A percentile compares a stretch with the other conserved stretches of the same genome.
Evolutionary conservation across 2,888 invertebrate genomes (phyloP).

Genomic region (Rotaria socialis): DNA sequence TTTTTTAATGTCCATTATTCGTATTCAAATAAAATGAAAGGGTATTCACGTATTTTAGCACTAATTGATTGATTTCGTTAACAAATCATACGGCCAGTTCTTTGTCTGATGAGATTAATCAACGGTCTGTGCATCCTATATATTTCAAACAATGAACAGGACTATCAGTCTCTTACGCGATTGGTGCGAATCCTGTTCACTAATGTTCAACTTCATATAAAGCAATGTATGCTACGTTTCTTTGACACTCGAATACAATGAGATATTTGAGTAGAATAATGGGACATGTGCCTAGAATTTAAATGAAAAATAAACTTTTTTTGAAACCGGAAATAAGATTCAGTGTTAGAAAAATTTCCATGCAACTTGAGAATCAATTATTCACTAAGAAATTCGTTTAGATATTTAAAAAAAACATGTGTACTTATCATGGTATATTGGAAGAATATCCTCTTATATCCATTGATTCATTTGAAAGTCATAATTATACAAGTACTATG

Average conservation of each 20-base stretch:
- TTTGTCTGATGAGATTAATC: background rate
- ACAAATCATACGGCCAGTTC: background rate
- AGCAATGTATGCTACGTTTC: too few species aligned
- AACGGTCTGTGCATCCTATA: background rate
- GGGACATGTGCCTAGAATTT: too few species aligned
- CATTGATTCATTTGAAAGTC: slow-evolving; percentile 21
- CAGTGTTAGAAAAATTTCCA: too few species aligned
- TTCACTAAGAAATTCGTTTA: too few species aligned
- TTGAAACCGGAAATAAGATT: too few species aligned
- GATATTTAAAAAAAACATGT: background rate
- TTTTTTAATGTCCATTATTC: background rate
- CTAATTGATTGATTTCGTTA: background rate
- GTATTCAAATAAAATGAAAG: background rate
- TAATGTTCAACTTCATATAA: too few species aligned
- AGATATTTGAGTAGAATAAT: too few species aligned
- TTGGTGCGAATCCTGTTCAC: too few species aligned
- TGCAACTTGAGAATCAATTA: too few species aligned
- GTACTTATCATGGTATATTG: slow-evolving; percentile 29
- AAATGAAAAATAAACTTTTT: too few species aligned
- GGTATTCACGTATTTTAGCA: background rate
- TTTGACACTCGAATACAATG: too few species aligned
- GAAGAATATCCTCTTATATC: slow-evolving; percentile 37
- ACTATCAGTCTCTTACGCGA: background rate
- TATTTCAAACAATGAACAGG: background rate
- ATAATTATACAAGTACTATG: slow-evolving; percentile 19